Evolutionary conservation across 2,797 vertebrate genomes (phyloP).

Genomic region (Denticeps clupeoides): DNA sequence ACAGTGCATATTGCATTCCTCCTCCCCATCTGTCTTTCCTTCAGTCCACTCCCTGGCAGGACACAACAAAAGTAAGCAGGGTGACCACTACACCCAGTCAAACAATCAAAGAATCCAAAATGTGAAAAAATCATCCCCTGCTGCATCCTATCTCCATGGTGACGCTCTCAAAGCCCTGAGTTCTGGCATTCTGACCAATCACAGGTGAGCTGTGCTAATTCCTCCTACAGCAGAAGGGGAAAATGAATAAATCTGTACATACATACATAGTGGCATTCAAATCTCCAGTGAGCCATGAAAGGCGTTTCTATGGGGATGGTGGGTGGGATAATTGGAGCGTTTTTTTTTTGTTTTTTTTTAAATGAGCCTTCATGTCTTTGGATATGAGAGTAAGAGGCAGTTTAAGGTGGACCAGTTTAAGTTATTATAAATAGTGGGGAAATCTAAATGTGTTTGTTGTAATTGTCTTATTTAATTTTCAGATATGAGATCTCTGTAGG

Average conservation of each 20-base stretch:
- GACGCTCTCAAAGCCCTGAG: conserved; percentile 32
- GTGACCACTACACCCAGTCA: background rate
- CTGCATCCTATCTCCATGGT: background rate
- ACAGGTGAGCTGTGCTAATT: conserved; percentile 54
- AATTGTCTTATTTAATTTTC: too few relatives aligned
- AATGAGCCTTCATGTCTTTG: too few relatives aligned
- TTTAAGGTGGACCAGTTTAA: too few relatives aligned
- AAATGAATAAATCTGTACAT: too few relatives aligned
- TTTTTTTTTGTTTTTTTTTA: background rate
- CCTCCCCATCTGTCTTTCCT: background rate
- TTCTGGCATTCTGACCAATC: conserved; percentile 35
- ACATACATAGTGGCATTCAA: too few relatives aligned
- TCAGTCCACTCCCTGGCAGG: conserved; percentile 42
- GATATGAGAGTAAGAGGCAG: too few relatives aligned
- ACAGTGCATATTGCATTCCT: background rate
- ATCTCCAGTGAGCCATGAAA: too few relatives aligned
- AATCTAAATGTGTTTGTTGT: too few relatives aligned
- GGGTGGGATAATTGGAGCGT: background rate
- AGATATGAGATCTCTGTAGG: too few relatives aligned
- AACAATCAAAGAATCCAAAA: background rate
- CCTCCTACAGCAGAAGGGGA: too few relatives aligned
- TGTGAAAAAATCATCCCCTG: conserved; percentile 28
- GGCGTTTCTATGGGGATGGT: too few relatives aligned
- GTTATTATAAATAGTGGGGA: too few relatives aligned
- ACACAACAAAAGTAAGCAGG: conserved; percentile 21